Conservation (phyloP, 64 coral and sea anemone genomes). For the Pocillopora verrucosa region DNA sequence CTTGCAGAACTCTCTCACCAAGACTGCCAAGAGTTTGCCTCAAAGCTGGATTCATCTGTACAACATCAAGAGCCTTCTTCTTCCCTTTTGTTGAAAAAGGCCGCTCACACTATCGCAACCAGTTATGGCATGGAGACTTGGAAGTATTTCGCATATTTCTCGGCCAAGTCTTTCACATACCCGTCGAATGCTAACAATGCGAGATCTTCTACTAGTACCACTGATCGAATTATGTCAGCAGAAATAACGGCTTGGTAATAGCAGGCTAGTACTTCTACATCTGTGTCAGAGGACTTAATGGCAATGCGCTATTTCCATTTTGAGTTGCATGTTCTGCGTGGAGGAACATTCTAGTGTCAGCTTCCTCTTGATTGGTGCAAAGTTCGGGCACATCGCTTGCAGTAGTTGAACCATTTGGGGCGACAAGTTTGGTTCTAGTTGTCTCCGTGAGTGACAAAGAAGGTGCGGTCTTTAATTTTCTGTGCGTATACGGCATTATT, state of each 20-base stretch:
- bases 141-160: constrained; percentile 12
- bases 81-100: constrained; percentile 60
- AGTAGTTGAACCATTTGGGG: background rate
- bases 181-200: background rate
- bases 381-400: background rate
- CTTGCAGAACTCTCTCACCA: constrained; percentile 37
- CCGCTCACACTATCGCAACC: constrained; percentile 47
- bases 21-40: constrained; percentile 34
- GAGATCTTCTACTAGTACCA: constrained; percentile 20
- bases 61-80: constrained; percentile 58
- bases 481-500: no score
- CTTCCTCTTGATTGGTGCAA: constrained; percentile 38
- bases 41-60: constrained; percentile 23
- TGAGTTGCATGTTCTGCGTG: constrained; percentile 15
- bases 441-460: constrained; percentile 37
- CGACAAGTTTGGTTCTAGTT: constrained; percentile 36
- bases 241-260: constrained; percentile 42
- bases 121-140: constrained; percentile 37
- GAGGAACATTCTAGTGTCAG: constrained; percentile 39
- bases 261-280: constrained; percentile 56
- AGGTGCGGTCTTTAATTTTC: constrained; percentile 6
- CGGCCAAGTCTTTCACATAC: constrained; percentile 27
- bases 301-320: constrained; percentile 14
- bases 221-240: constrained; percentile 32
- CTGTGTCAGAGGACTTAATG: constrained; percentile 49